Base-by-base conservation (phyloP, 2,888 invertebrate species). In the Papilio protenor region DNA sequence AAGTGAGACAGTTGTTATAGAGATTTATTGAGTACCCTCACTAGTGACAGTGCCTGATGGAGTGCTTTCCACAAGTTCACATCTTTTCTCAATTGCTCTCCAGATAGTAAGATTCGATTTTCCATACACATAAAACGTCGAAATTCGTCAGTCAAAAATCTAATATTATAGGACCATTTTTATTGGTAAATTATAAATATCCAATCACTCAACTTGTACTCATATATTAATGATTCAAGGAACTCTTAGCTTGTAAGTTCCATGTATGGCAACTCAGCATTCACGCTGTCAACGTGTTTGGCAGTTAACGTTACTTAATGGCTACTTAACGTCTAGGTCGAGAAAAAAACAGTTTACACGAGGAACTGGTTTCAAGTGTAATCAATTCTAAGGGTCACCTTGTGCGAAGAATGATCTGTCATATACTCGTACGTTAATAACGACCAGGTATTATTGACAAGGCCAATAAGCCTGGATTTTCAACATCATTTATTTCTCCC, bases 241-340 rank as follows among this genome's bases (percentile, higher is more conserved):
- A 61, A 76, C 16, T 47, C 57, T 40, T 49, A 5, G 16, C 57
- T 23, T n/a, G 21, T 12, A 64, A 27, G 61, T 47, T 69, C 64
- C 78, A 66, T 70, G 52, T 79, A 76, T 73, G 75, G 75, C 69
- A 49, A 61, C 74, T 40, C 72, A 59, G 66, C 72, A 76, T 61
- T 55, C 59, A 55, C 75, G 73, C 75, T 77, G 59, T 79, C 78
- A 82, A 83, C 85, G 81, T 81, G 84, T 87, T 87, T 83, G 85
- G 84, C 76, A 75, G 73, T 78, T 88, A 89, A 89, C 89, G 88
- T 86, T 87, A 88, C 85, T 87, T 89, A 89, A 83, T 81, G 27
- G 75, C 75, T 72, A 49, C 72, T 78, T 75, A 72, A 73, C 72
- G 78, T 73, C 75, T 75, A 71, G 70, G 71, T 78, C 64, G 23